Evolutionary conservation across 2,797 vertebrate species (phyloP).

Genomic region (Lates japonicus): DNA sequence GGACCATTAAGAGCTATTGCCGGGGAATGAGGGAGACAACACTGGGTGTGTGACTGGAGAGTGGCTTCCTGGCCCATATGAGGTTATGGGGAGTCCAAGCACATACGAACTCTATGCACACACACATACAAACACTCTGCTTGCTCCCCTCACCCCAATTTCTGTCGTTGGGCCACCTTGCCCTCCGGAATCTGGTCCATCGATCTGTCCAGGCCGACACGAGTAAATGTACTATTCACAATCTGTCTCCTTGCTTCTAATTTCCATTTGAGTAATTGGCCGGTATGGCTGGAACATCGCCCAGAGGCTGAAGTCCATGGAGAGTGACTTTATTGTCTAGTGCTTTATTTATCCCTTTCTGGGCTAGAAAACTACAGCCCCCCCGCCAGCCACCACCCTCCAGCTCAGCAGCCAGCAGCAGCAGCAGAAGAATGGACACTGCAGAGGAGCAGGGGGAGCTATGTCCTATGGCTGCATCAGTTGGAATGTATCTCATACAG

Average conservation of each 20-base stretch:
- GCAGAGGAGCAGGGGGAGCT: constrained; percentile 49
- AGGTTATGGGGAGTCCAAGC: constrained; percentile 29
- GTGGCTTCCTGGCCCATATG: constrained; percentile 21
- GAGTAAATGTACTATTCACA: constrained; percentile 80
- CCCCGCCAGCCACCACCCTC: constrained; percentile 37
- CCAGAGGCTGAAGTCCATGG: constrained; percentile 72
- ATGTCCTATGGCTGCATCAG: constrained; percentile 43
- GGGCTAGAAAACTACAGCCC: constrained; percentile 49
- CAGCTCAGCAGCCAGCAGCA: constrained; percentile 35
- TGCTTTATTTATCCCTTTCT: constrained; percentile 78
- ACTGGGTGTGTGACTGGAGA: constrained; percentile 24
- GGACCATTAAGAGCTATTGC: constrained; percentile 29
- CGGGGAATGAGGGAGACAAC: constrained; percentile 9
- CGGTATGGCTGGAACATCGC: constrained; percentile 73
- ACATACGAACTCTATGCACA: constrained; percentile 41
- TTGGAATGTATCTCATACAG: constrained; percentile 33
- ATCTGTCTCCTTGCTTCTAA: constrained; percentile 78
- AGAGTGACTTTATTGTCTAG: constrained; percentile 80
- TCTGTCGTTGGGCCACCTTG: constrained; percentile 32
- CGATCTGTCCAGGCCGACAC: constrained; percentile 61
- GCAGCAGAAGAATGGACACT: constrained; percentile 54
- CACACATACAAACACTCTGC: constrained; percentile 26
- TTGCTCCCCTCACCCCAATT: constrained; percentile 62
- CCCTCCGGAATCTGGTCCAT: constrained; percentile 68
- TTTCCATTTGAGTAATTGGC: constrained; percentile 82